Conservation (phyloP, 2,888 invertebrate genomes). For the Pyralis farinalis region DNA sequence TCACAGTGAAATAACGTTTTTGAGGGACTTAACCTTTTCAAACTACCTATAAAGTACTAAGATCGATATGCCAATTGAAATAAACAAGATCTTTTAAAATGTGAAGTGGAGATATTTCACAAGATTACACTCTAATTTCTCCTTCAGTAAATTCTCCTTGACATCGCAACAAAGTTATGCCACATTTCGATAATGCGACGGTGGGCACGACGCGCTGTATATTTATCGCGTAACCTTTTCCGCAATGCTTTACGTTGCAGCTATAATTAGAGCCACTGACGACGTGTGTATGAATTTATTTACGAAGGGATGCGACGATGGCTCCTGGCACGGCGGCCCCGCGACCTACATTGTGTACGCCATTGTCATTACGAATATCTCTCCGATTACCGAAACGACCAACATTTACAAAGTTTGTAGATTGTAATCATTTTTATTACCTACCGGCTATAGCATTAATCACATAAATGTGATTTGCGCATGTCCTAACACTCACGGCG, state of each 20-base stretch:
- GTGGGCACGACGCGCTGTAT: slow-evolving; percentile 15
- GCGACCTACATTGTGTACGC: slow-evolving; percentile 48
- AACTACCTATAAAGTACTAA: too few species aligned
- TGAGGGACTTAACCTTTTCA: too few species aligned
- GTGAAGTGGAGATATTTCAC: too few species aligned
- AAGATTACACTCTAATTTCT: too few species aligned
- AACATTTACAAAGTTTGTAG: slow-evolving; percentile 1
- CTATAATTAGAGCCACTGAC: slow-evolving; percentile 43
- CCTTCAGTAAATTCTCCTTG: too few species aligned
- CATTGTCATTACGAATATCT: slow-evolving; percentile 14
- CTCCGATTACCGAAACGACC: slow-evolving; percentile 11
- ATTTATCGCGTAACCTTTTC: slow-evolving; percentile 27
- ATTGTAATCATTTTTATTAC: slow-evolving; percentile 3
- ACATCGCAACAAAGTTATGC: too few species aligned
- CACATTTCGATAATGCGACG: slow-evolving; percentile 22
- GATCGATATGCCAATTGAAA: too few species aligned
- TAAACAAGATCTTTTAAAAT: too few species aligned
- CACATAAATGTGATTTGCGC: neutral
- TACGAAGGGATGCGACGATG: slow-evolving; percentile 45
- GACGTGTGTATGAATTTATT: slow-evolving; percentile 53
- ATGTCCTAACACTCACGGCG: neutral
- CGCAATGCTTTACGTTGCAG: slow-evolving; percentile 26
- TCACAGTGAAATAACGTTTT: too few species aligned
- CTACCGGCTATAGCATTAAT: neutral
- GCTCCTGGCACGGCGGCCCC: slow-evolving; percentile 46